Evolutionary conservation across 2,113 vertebrate genomes (phyloP).

Genomic region (Piprites chloris): DNA sequence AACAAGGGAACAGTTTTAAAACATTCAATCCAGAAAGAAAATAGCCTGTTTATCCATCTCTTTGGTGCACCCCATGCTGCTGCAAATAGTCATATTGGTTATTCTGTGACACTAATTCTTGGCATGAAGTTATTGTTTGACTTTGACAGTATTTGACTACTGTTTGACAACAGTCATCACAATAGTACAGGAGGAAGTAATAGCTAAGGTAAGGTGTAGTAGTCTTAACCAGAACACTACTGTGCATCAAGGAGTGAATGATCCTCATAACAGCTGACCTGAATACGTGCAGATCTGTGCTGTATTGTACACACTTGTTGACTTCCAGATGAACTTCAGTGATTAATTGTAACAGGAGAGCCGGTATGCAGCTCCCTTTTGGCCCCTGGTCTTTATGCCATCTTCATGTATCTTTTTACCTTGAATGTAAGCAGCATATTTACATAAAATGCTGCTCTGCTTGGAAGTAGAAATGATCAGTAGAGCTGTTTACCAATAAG

Average conservation of each 20-base stretch:
- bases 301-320: neutral
- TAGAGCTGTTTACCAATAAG: neutral
- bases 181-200: neutral
- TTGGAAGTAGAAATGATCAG: neutral
- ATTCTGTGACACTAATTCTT: neutral
- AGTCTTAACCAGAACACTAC: neutral
- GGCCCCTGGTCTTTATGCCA: neutral
- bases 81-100: neutral
- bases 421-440: neutral
- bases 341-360: neutral
- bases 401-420: neutral
- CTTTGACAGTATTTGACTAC: neutral
- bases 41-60: neutral
- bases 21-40: neutral
- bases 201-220: neutral
- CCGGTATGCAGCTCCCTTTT: neutral
- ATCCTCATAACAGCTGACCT: rapidly evolving
- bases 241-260: neutral
- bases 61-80: neutral
- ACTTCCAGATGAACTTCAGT: neutral
- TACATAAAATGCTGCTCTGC: neutral
- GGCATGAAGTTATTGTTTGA: neutral
- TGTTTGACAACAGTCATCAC: neutral
- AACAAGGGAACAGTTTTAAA: neutral
- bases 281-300: neutral